Evolutionary conservation across 2,888 invertebrate genomes (phyloP).

Genomic region (Drosophila meridionalis): DNA sequence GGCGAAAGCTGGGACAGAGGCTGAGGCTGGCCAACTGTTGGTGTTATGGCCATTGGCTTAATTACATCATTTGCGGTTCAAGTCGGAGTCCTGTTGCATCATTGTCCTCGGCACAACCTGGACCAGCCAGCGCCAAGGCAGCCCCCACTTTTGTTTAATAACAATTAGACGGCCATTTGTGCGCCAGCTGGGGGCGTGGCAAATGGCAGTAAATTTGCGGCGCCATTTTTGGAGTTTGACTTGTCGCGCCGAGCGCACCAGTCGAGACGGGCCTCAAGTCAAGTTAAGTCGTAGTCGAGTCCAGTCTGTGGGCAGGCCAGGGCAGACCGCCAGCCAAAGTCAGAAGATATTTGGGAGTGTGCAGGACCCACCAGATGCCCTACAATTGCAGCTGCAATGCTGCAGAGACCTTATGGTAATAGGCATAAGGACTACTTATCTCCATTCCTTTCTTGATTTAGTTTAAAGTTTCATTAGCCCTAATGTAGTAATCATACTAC

Average conservation of each 20-base stretch:
- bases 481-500: background rate
- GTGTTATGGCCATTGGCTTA: slow-evolving; percentile 57
- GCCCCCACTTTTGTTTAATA: slow-evolving; percentile 73
- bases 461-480: background rate
- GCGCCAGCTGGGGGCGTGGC: slow-evolving; percentile 67
- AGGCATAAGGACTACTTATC: background rate
- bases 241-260: slow-evolving; percentile 12
- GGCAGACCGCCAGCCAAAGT: slow-evolving; percentile 46
- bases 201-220: slow-evolving; percentile 74
- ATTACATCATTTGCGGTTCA: slow-evolving; percentile 76
- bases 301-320: background rate
- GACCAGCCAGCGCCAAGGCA: background rate
- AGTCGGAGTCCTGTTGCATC: slow-evolving; percentile 69
- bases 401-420: no score
- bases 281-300: background rate
- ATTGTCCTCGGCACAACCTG: slow-evolving; percentile 34
- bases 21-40: slow-evolving; percentile 6
- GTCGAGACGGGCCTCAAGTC: background rate
- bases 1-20: background rate
- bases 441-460: background rate
- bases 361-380: background rate
- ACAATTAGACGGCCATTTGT: slow-evolving; percentile 70
- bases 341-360: background rate
- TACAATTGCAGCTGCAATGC: background rate
- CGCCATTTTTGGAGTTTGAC: slow-evolving; percentile 67